Evolutionary conservation across 2,888 invertebrate species (phyloP), one percentile per base, ranked within the genome.

Genomic region (Hoplodrina blanda): DNA sequence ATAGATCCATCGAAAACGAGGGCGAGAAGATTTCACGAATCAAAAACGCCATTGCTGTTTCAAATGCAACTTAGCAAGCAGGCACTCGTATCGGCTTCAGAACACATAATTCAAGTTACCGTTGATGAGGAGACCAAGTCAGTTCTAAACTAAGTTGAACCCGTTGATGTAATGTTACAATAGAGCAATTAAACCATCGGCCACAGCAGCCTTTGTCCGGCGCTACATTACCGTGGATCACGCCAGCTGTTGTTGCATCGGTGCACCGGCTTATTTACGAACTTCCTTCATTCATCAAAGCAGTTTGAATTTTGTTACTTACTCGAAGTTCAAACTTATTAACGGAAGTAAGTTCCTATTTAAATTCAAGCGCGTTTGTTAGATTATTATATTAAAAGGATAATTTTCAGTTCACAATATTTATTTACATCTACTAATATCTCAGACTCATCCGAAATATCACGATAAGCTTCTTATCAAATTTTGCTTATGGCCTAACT

Each of bases 281-380:
- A 81, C 49, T 78, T 77, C 19, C 19, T 65, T 68, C 63, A 72
- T 81, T 72, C 67, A 72, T 78, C 64, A 81, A 67, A 64, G n/a
- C 61, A 52, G 50, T 54, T 41, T 2, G 46, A 62, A 57, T 50
- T 74, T 50, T 6, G 10, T 44, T 57, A 30, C 50, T 56, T 30
- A 10, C 13, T 33, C n/a, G 13, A 64, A 49, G 25, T 53, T 79
- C 11, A 37, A 73, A 64, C 46, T 79, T 52, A 41, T 62, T 59
- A 62, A 33, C 20, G 7, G 37, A 11, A 30, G 15, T 52, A 17
- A 11, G 10, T 19, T 46, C 11, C 33, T 50, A 17, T 56, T 64
- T 11, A 55, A 59, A 54, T 8, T 33, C 19, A 13, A n/a, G 13
- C 19, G 17, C 15, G 17, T 41, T 49, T 44, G 6, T 55, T 41